A percentile compares a stretch with the other conserved stretches of the same genome.
These are phyloP conservation scores for Pelecanus crispus DNA, from an alignment of 2,113 vertebrate species.

Conservation along the genomic window DNA sequence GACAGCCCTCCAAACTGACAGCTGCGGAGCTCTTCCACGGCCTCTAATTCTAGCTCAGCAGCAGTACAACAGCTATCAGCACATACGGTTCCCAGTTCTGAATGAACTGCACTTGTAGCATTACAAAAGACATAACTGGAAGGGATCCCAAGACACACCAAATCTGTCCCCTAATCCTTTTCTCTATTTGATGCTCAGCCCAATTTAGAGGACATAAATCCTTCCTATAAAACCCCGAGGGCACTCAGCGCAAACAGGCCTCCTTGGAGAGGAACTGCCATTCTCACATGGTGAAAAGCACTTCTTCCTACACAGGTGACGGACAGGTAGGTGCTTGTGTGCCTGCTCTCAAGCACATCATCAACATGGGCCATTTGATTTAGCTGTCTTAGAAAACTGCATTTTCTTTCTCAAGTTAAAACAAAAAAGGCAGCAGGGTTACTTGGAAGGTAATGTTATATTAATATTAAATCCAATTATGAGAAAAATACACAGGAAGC, in stretches of 20 bases:
- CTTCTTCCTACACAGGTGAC: neutral
- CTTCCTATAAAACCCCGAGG: neutral
- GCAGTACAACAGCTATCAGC: neutral
- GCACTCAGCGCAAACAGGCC: neutral
- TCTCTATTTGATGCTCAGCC: neutral
- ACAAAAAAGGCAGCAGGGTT: neutral
- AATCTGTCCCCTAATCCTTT: neutral
- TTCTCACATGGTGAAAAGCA: neutral
- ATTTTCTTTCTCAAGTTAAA: neutral
- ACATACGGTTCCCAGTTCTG: rapidly evolving
- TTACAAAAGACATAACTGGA: neutral
- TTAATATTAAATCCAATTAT: neutral
- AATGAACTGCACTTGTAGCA: rapidly evolving
- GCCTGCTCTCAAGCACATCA: neutral
- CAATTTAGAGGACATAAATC: neutral
- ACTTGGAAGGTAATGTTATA: neutral
- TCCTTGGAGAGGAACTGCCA: neutral
- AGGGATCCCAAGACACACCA: neutral
- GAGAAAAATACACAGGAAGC: neutral
- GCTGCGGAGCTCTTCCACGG: neutral
- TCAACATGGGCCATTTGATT: neutral
- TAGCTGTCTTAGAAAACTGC: neutral
- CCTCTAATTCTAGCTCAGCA: neutral
- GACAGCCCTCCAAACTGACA: neutral
- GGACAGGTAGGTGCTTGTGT: rapidly evolving